phyloP scores from a whole-genome alignment of 1,140 invertebrate species.

The Trigoniulus corallinus region DNA sequence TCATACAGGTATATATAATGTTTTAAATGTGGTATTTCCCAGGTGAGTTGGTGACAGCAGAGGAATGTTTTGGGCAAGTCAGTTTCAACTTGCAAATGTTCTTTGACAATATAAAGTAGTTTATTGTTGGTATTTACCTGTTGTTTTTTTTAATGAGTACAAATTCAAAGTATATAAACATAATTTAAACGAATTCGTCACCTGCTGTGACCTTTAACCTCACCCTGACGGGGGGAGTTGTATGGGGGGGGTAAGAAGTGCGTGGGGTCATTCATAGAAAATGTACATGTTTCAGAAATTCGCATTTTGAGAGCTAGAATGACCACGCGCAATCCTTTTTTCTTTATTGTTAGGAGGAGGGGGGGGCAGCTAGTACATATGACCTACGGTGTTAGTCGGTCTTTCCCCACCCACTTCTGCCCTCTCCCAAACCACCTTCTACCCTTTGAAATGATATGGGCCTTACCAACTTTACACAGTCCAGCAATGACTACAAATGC shows the following conservation, averaged over 20 bases:
- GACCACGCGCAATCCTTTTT: neutral
- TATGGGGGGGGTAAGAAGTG: too few relatives aligned
- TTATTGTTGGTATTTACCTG: too few relatives aligned
- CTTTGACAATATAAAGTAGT: too few relatives aligned
- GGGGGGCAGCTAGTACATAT: too few relatives aligned
- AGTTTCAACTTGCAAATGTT: too few relatives aligned
- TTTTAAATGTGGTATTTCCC: conserved; percentile 3
- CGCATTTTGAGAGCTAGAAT: neutral
- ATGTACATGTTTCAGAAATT: neutral
- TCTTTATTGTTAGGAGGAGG: neutral
- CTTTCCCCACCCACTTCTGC: neutral
- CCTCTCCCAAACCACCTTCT: conserved; percentile 1
- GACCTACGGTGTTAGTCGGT: neutral
- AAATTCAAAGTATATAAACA: too few relatives aligned
- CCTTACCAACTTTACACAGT: conserved; percentile 41
- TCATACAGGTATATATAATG: neutral
- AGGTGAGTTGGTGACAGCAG: conserved; percentile 4
- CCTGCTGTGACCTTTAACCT: too few relatives aligned
- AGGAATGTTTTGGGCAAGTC: neutral
- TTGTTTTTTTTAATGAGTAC: too few relatives aligned
- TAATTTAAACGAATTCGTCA: too few relatives aligned
- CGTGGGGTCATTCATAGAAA: neutral
- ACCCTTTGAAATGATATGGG: neutral
- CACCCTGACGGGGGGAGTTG: too few relatives aligned
- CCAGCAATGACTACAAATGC: conserved; percentile 41